phyloP scores from a whole-genome alignment of 2,113 vertebrate species.

The Ophiodon elongatus region DNA sequence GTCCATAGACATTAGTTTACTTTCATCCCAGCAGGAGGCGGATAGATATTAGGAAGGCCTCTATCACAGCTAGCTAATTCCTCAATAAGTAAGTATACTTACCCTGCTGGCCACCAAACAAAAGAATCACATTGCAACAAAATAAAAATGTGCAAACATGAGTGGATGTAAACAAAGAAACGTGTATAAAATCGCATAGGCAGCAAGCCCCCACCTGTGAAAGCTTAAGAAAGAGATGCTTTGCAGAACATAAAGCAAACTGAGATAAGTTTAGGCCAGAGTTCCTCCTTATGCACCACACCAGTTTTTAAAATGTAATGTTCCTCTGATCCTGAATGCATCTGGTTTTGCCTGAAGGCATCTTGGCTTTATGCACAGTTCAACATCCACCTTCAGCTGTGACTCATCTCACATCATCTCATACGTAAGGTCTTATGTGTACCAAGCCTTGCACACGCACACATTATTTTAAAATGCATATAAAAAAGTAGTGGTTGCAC shows the following conservation, averaged over 20 bases:
- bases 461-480: constrained; percentile 51
- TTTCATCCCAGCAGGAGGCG: constrained; percentile 55
- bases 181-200: constrained; percentile 21
- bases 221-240: constrained; percentile 41
- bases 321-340: constrained; percentile 44
- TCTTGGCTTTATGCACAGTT: constrained; percentile 43
- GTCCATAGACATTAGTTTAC: constrained; percentile 48
- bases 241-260: constrained; percentile 12
- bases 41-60: constrained; percentile 16
- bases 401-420: constrained; percentile 55
- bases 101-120: constrained; percentile 4
- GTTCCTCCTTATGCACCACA: constrained; percentile 19
- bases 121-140: constrained; percentile 5
- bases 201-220: constrained; percentile 26
- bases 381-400: constrained; percentile 56
- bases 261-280: constrained; percentile 15
- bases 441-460: not conserved
- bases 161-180: constrained; percentile 42
- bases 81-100: constrained; percentile 2
- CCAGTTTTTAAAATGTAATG: constrained; percentile 29
- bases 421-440: constrained; percentile 26
- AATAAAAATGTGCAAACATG: constrained; percentile 25
- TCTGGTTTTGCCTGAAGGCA: constrained; percentile 37
- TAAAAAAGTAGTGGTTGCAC: constrained; percentile 58
- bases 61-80: constrained; percentile 9